These are phyloP conservation scores for Crossaster papposus DNA, from an alignment of 53 echinoderm and acorn worm species.

Conservation along the genomic window DNA sequence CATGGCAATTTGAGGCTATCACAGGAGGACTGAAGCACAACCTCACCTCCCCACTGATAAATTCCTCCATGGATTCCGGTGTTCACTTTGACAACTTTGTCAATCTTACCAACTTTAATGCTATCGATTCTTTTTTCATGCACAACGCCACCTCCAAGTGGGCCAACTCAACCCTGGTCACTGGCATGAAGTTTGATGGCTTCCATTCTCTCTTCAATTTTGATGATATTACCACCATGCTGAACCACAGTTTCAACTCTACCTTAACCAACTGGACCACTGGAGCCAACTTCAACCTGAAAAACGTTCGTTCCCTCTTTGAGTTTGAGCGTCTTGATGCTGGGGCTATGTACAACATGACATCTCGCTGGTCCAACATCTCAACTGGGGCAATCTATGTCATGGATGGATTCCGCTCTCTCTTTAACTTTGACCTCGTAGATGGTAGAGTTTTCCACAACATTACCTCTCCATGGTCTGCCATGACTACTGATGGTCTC, in stretches of 20 bases:
- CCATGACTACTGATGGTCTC: conserved; percentile 55
- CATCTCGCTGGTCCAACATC: conserved; percentile 56
- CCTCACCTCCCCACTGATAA: conserved; percentile 71
- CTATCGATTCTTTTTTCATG: conserved; percentile 37
- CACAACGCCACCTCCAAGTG: conserved; percentile 59
- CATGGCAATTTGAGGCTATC: conserved; percentile 67
- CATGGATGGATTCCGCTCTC: conserved; percentile 52
- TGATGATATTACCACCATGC: conserved; percentile 42
- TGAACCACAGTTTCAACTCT: conserved; percentile 61
- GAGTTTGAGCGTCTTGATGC: conserved; percentile 64
- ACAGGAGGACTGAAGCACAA: conserved; percentile 56
- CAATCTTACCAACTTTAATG: conserved; percentile 63
- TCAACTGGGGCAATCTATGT: conserved; percentile 62
- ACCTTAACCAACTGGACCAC: conserved; percentile 68
- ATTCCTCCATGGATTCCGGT: conserved; percentile 63
- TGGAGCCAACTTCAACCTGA: conserved; percentile 60
- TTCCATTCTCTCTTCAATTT: conserved; percentile 71
- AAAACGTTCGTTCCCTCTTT: conserved; percentile 64
- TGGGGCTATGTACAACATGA: conserved; percentile 42
- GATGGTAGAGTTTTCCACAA: conserved; percentile 48
- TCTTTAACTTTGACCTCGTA: conserved; percentile 32
- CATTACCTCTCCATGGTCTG: conserved; percentile 51
- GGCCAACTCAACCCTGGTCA: conserved; percentile 33
- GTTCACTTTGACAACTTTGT: conserved; percentile 66
- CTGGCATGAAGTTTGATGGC: conserved; percentile 58